Base-by-base conservation (phyloP, 2,888 invertebrate species). In the Galerucella nymphaeae region DNA sequence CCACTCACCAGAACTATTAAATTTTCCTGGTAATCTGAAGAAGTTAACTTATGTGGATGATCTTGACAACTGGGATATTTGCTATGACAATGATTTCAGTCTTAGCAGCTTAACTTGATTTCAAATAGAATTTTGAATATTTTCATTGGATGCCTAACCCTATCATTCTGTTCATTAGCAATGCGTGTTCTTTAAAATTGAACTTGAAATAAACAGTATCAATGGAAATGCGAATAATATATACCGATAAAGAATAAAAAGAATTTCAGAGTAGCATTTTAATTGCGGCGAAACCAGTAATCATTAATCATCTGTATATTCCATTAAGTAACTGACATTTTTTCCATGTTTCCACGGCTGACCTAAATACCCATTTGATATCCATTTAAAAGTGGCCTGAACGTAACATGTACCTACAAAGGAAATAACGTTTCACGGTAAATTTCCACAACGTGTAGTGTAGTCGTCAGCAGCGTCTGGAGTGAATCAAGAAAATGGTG, bases 381-480 rank as follows among this genome's bases (percentile, higher is more conserved):
- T 30, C 23, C 23, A 30, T 30, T 30, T 30, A 30, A 30, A 59
- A 59, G n/a, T 38, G 14, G 38, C 2, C 23, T n/a, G 23, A 16
- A 23, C 55, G 55, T n/a, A 57, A 57, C 57, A 13, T 59, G 38
- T n/a, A 38, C 59, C n/a, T n/a, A n/a, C n/a, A 59, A 59, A 59
- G 38, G 14, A 59, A 38, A 59, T 59, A 38, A 38, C n/a, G 23
- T 59, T 59, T 59, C 59, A 38, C 59, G 59, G 59, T 59, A 59
- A 38, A 59, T 59, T 38, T 20, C 57, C 13, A 18, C 48, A 18
- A 57, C 23, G 11, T 20, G 55, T 10, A 10, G 23, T 42, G n/a
- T n/a, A n/a, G n/a, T n/a, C 2, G 57, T 18, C 57, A 57, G 16
- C 57, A 55, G n/a, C 10, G 11, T n/a, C 20, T 55, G 18, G 57